Evolutionary conservation across 2,888 invertebrate species (phyloP), one percentile per base, ranked within the genome.

Genomic region (Strigamia crassipes): DNA sequence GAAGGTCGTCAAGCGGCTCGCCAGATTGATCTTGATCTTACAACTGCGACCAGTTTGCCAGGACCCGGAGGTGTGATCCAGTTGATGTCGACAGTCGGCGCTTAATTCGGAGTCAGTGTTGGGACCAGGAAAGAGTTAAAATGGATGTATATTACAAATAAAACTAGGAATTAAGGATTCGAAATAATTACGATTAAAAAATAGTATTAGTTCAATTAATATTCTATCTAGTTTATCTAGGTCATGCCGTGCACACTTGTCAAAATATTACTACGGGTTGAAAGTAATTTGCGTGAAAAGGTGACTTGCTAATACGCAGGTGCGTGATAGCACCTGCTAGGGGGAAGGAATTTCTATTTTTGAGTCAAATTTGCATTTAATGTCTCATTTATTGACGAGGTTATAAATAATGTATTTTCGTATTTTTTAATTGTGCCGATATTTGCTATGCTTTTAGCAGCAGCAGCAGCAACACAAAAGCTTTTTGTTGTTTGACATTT

Each of bases 1-100:
- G 99, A 99, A 88, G 99, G 99, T 1, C 91, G 99, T n/a, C 98
- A 97, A 89, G 98, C 97, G 10, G 99, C 99, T 15, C 90, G 97
- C 73, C 94, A 96, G 85, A 93, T 99, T 1, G 99, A 99, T 88
- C 90, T 93, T 81, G 94, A 92, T 88, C 91, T 99, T 18, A 92
- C 92, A 86, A 91, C 91, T 78, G 89, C 90, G 42, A 95, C 97
- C 6, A 91, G 92, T 8, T 90, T 99, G 82, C 97, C 99, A 5
- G 97, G 96, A 23, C 93, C 95, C 1, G 99, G 99, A 41, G 99
- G 98, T 18, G 93, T 98, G 78, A 87, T 89, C 66, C 86, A 87
- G 83, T 82, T 85, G 51, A 23, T 79, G 21, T 42, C 79, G 21
- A 81, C 82, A n/a, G 77, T 79, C 27, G 82, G 80, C 5, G 83